phyloP scores from a whole-genome alignment of 2,888 invertebrate species.

The Dascillus cervinus region DNA sequence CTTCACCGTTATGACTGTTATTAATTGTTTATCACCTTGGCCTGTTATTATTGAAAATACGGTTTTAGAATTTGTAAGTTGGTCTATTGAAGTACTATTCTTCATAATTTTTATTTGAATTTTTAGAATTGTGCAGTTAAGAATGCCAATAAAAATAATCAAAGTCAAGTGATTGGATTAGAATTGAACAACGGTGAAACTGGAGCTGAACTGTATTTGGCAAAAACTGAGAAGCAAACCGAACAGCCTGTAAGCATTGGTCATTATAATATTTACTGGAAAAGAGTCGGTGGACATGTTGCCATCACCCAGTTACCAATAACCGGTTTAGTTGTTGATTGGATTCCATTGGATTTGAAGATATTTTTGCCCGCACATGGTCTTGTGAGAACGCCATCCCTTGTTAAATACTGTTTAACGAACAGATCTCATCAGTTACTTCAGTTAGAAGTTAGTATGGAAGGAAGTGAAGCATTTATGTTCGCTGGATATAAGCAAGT shows the following conservation, averaged over 20 bases:
- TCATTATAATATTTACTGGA: slow-evolving; percentile 50
- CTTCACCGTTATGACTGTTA: slow-evolving; percentile 60
- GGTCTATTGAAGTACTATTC: slow-evolving; percentile 3
- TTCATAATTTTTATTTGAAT: slow-evolving; percentile 2
- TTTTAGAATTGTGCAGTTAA: slow-evolving; percentile 28
- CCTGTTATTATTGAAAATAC: slow-evolving; percentile 59
- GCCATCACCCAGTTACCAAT: slow-evolving; percentile 31
- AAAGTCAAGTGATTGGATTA: slow-evolving; percentile 39
- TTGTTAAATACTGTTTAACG: slow-evolving; percentile 61
- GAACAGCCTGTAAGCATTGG: slow-evolving; percentile 47
- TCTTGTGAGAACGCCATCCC: slow-evolving; percentile 62
- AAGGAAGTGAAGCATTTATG: slow-evolving; percentile 87
- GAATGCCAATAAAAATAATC: slow-evolving; percentile 24
- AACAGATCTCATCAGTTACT: slow-evolving; percentile 67
- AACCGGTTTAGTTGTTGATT: slow-evolving; percentile 48
- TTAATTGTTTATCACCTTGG: slow-evolving; percentile 64
- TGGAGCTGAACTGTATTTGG: slow-evolving; percentile 47
- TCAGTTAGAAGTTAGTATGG: slow-evolving; percentile 66
- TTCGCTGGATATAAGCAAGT: slow-evolving; percentile 92
- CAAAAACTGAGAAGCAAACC: slow-evolving; percentile 35
- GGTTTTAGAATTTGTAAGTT: slow-evolving; percentile 53
- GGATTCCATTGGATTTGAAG: slow-evolving; percentile 54
- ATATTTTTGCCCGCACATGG: slow-evolving; percentile 66
- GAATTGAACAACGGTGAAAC: slow-evolving; percentile 44
- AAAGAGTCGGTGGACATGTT: slow-evolving; percentile 35